Conservation (phyloP, 2,797 vertebrate species). For the Enteromius paludinosus region DNA sequence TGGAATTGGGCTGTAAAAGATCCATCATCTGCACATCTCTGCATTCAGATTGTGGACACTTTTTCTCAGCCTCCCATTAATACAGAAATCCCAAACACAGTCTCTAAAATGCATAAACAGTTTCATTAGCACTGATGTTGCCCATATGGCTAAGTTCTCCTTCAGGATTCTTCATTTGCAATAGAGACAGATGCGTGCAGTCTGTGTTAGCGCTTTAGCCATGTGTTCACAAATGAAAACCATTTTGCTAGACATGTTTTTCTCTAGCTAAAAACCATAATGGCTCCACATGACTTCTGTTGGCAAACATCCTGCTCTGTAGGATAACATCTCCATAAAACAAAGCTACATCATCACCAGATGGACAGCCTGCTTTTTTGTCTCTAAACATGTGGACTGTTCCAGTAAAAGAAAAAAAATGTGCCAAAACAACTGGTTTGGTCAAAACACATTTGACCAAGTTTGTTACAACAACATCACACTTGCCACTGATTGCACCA, state of each 20-base stretch:
- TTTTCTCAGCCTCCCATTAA: slow-evolving; percentile 27
- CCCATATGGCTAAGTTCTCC: slow-evolving; percentile 54
- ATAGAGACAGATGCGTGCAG: slow-evolving; percentile 52
- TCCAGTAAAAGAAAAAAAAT: background rate
- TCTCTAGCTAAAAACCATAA: slow-evolving; percentile 32
- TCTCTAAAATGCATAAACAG: slow-evolving; percentile 41
- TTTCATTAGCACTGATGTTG: slow-evolving; percentile 52
- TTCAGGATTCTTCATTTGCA: slow-evolving; percentile 43
- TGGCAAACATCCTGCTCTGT: slow-evolving; percentile 24
- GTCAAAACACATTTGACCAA: background rate
- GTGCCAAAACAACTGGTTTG: background rate
- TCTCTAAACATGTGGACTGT: background rate
- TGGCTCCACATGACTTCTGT: slow-evolving; percentile 39
- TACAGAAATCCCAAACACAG: slow-evolving; percentile 35
- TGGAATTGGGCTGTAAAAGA: background rate
- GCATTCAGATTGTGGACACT: slow-evolving; percentile 1
- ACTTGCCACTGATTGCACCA: background rate
- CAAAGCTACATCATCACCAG: slow-evolving; percentile 18
- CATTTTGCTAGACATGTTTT: slow-evolving; percentile 33
- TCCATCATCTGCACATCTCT: slow-evolving; percentile 20
- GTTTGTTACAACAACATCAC: slow-evolving; percentile 1
- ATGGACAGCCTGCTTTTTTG: slow-evolving; percentile 6
- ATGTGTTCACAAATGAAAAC: slow-evolving; percentile 43
- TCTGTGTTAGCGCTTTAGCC: slow-evolving; percentile 35
- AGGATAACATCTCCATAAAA: slow-evolving; percentile 28